Evolutionary conservation across 1,140 invertebrate genomes (phyloP).

Genomic region (Anastrepha ludens): DNA sequence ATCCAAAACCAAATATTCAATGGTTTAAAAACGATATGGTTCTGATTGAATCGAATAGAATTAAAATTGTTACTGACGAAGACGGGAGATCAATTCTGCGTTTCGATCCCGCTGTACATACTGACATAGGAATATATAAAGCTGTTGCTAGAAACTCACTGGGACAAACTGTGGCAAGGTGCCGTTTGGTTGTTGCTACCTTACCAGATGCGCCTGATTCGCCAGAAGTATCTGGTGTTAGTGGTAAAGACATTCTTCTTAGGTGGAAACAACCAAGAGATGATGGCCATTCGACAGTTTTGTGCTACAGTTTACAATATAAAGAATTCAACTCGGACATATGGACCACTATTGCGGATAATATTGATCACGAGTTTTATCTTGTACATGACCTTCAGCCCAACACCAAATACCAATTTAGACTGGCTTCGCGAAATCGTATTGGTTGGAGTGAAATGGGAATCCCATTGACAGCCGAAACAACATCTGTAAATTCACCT

Average conservation of each 20-base stretch:
- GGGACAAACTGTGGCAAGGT: constrained; percentile 84
- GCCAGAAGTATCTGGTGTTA: constrained; percentile 87
- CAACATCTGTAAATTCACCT: constrained; percentile 79
- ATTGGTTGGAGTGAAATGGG: constrained; percentile 94
- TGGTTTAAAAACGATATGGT: constrained; percentile 97
- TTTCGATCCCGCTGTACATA: constrained; percentile 84
- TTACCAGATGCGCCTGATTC: constrained; percentile 89
- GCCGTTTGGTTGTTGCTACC: constrained; percentile 83
- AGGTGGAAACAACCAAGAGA: constrained; percentile 91
- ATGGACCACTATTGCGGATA: constrained; percentile 90
- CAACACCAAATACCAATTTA: constrained; percentile 89
- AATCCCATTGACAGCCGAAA: constrained; percentile 83
- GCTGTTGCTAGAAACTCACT: constrained; percentile 93
- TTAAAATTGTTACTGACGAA: constrained; percentile 84
- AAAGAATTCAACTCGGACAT: constrained; percentile 84
- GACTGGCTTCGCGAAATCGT: constrained; percentile 90
- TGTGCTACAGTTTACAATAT: constrained; percentile 90
- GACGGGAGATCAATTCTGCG: constrained; percentile 86
- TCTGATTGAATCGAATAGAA: constrained; percentile 84
- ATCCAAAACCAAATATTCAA: constrained; percentile 91
- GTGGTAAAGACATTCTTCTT: constrained; percentile 90
- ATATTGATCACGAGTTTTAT: constrained; percentile 96
- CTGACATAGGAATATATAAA: constrained; percentile 95
- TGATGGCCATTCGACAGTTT: constrained; percentile 87
- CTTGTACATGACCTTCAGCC: constrained; percentile 86